phyloP scores from a whole-genome alignment of 2,888 invertebrate genomes.

The Lutraria lutraria region DNA sequence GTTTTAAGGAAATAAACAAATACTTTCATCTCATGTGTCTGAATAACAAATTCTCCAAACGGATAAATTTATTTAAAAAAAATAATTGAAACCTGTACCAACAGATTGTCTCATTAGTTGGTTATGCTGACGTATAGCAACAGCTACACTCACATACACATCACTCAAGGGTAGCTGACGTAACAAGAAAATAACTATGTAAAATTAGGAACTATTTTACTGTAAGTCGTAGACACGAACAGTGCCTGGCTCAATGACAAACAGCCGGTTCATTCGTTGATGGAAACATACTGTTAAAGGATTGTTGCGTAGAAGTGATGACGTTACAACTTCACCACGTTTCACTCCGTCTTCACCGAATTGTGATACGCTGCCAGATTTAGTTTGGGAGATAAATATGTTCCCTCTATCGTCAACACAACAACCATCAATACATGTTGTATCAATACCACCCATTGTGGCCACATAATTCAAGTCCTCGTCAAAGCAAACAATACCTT shows the following conservation, averaged over 20 bases:
- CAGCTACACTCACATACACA: too few species aligned
- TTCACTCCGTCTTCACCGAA: slow-evolving; percentile 25
- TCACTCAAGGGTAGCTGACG: too few species aligned
- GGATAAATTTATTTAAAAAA: too few species aligned
- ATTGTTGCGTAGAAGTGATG: background rate
- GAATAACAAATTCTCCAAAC: too few species aligned
- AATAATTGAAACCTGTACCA: too few species aligned
- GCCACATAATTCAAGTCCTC: background rate
- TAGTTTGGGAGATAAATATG: slow-evolving; percentile 8
- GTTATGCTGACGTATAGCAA: too few species aligned
- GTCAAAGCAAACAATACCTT: background rate
- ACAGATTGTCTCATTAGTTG: too few species aligned
- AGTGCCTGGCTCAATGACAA: background rate
- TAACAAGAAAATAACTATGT: too few species aligned
- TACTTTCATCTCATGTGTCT: too few species aligned
- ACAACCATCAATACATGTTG: background rate
- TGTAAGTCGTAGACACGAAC: background rate
- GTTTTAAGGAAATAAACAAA: too few species aligned
- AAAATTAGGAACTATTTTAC: background rate
- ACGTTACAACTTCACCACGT: background rate
- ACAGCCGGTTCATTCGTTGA: background rate
- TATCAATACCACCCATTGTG: background rate
- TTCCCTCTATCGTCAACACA: slow-evolving; percentile 22
- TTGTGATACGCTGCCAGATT: slow-evolving; percentile 1
- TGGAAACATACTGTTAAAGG: slow-evolving; percentile 22